A percentile compares a stretch with the other conserved stretches of the same genome.
These are phyloP conservation scores for Conus betulinus DNA, from an alignment of 1,140 invertebrate species.

Conservation along the genomic window DNA sequence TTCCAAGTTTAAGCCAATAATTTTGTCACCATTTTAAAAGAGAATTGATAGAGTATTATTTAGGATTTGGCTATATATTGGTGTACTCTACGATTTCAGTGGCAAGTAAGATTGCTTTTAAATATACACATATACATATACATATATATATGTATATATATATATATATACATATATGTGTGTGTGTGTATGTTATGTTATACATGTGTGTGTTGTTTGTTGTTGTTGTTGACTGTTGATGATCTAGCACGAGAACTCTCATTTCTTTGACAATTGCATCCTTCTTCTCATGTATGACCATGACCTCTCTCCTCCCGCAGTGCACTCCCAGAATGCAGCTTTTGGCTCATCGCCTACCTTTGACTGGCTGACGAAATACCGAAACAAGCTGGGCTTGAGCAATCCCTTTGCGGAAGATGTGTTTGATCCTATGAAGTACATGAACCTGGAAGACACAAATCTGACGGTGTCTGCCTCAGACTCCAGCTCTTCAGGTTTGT, in stretches of 20 bases:
- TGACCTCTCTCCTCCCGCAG: conserved; percentile 55
- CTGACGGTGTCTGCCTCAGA: conserved; percentile 74
- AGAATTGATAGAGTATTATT: no score
- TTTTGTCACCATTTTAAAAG: no score
- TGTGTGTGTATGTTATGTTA: no score
- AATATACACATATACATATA: neutral
- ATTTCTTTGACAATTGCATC: neutral
- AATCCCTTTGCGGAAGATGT: conserved; percentile 68
- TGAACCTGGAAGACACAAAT: conserved; percentile 63
- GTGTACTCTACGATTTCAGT: no score
- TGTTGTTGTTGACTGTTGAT: neutral
- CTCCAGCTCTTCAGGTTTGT: neutral
- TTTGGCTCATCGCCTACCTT: conserved; percentile 73
- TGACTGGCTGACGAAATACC: conserved; percentile 70
- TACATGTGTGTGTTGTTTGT: neutral
- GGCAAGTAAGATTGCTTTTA: no score
- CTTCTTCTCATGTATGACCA: neutral
- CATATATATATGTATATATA: neutral
- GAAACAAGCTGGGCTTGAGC: conserved; percentile 24
- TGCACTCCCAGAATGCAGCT: conserved; percentile 67
- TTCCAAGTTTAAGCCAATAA: no score
- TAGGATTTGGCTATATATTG: no score
- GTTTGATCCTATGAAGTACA: conserved; percentile 69
- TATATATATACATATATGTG: neutral
- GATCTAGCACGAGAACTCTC: neutral